Evolutionary conservation across 2,113 vertebrate genomes (phyloP), one percentile per base, ranked within the genome.

Genomic region (Crotalus tigris): DNA sequence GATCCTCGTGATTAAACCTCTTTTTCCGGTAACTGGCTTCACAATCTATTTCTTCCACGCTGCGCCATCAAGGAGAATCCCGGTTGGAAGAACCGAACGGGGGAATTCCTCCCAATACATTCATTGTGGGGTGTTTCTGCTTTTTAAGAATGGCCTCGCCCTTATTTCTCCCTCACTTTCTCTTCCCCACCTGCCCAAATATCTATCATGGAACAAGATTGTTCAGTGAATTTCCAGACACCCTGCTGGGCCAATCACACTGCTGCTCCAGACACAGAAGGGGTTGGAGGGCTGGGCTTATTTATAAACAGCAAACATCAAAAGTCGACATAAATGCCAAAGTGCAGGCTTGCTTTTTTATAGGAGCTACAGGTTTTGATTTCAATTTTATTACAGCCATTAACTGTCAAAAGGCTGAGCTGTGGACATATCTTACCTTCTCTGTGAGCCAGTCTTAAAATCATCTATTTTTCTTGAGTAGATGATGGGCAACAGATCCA

Each of bases 221-320:
- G 21, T 58, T 44, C 53, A 85, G 92, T 92, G 19, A 92, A 51
- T 89, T 92, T 92, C 39, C 92, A 89, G 64, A 39, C 55, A 85
- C 92, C 87, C 64, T 92, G 64, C 64, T 89, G 87, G 64, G 44
- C 64, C 53, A 89, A 89, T 92, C 69, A 85, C 51, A 49, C 59
- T 44, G 19, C 92, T 86, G 88, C 88, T 46, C 23, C 44, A 59
- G 54, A 85, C 92, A 92, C 69, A 92, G 8, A 55, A 90, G 55
- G 54, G 54, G 54, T 49, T 90, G 85, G 7, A 13, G 88, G 59
- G 64, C 69, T 59, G 69, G 0, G 24, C 69, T 59, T 85, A 19
- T 59, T 44, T 92, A 85, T 89, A 85, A 89, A 92, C 29, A 92
- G 92, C 54, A 58, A 90, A 92, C 81, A 92, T 59, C 54, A 55